These are phyloP conservation scores for Falco novaeseelandiae DNA, from an alignment of 2,797 vertebrate genomes.

Conservation along the genomic window DNA sequence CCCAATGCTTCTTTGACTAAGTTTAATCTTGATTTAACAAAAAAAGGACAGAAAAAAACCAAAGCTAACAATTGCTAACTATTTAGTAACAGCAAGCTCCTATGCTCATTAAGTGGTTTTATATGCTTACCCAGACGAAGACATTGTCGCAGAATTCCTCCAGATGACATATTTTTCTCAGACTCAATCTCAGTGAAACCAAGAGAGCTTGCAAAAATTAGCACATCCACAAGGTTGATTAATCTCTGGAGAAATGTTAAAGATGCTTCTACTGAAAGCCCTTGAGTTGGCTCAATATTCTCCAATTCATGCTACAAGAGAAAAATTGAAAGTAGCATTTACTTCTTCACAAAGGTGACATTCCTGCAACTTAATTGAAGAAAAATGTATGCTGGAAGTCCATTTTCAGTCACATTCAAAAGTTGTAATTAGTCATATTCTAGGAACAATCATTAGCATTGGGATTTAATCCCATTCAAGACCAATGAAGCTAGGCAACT, in stretches of 20 bases:
- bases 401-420: neutral
- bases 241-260: constrained; percentile 93
- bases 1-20: neutral
- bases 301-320: constrained; percentile 90
- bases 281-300: constrained; percentile 93
- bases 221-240: constrained; percentile 93
- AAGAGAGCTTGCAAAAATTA: constrained; percentile 96
- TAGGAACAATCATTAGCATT: neutral
- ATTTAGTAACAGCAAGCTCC: neutral
- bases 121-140: constrained; percentile 89
- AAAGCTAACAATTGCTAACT: neutral
- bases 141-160: constrained; percentile 94
- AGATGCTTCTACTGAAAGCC: constrained; percentile 90
- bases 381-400: neutral
- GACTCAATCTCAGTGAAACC: constrained; percentile 97
- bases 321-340: constrained; percentile 25
- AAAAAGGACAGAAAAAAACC: neutral
- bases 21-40: neutral
- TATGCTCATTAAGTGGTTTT: neutral
- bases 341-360: neutral
- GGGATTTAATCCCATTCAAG: neutral
- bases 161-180: constrained; percentile 98
- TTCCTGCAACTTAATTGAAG: neutral
- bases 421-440: neutral
- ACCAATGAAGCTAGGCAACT: neutral